Conservation (phyloP, 2,113 vertebrate genomes). For the Empidonax traillii region DNA sequence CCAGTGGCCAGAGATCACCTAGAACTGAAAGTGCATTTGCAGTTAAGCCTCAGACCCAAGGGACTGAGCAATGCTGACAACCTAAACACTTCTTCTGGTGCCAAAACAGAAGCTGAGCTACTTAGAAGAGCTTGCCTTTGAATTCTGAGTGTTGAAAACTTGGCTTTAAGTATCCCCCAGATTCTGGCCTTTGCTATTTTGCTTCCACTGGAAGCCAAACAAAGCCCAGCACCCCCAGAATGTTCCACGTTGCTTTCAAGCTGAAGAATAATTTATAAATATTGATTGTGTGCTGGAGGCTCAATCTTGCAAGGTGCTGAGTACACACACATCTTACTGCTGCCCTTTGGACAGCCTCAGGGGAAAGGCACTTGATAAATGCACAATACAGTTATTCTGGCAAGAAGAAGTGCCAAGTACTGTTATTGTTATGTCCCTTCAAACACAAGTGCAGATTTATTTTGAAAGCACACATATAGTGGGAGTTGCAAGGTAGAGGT, state of each 20-base stretch:
- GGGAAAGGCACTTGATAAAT: conserved; percentile 36
- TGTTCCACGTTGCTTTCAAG: background rate
- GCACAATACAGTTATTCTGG: background rate
- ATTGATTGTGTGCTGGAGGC: conserved; percentile 23
- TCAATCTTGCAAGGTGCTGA: conserved; percentile 21
- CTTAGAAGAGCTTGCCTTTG: background rate
- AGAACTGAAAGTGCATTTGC: background rate
- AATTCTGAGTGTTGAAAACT: background rate
- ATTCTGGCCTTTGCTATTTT: background rate
- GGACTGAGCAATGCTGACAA: background rate
- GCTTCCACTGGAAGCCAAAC: background rate
- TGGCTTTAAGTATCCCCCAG: background rate
- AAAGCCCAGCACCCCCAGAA: background rate
- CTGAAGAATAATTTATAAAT: conserved; percentile 5
- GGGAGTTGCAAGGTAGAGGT: conserved; percentile 32
- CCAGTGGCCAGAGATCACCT: background rate
- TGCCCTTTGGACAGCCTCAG: conserved; percentile 38
- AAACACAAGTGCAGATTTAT: conserved; percentile 32
- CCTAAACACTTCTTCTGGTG: background rate
- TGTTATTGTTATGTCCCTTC: conserved; percentile 35
- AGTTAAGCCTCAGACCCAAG: background rate
- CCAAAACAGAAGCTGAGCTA: background rate
- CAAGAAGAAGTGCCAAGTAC: conserved; percentile 34
- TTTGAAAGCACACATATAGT: conserved; percentile 40
- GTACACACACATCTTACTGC: background rate